Evolutionary conservation across 2,888 invertebrate species (phyloP), one percentile per base, ranked within the genome.

Genomic region (Drosophila prostipennis): DNA sequence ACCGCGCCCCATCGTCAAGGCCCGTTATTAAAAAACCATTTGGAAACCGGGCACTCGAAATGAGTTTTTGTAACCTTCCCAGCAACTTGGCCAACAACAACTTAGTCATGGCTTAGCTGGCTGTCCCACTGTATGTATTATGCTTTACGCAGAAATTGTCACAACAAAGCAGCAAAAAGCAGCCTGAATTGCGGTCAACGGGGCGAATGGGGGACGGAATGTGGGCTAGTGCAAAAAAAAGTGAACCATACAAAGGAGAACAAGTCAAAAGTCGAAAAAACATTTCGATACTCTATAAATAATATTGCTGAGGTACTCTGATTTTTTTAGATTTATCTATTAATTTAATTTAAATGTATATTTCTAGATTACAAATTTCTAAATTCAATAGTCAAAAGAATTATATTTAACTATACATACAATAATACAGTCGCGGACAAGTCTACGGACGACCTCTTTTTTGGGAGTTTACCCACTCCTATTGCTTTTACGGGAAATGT

Each of bases 121-220:
- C 49, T 69, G 69, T 23, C 64, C 52, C 67, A 64, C 68, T 64
- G 64, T 51, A 36, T 36, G 54, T 68, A 82, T 76, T 72, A 81
- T 74, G 74, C 74, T 75, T 83, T 80, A 82, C 78, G 56, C 68
- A 77, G 86, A 87, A 82, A 85, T 82, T 87, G 88, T 87, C 86
- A 86, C 88, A 87, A 74, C 78, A 82, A 73, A 72, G 60, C 67
- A 32, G 37, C 49, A 29, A 78, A 60, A 76, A 48, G 57, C 61
- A 48, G 39, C 48, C 57, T 59, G 75, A 73, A 87, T 80, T 76
- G 76, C 70, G 86, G 88, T 79, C 86, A 82, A 60, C 64, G 61
- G 13, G 67, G 57, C 37, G 51, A 46, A 55, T 65, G 36, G 43
- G 43, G 37, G 46, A 37, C 32, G 39, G 29, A 36, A 46, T 46